Percentiles rank a stretch among this genome's conserved stretches.
Conservation (phyloP, 1,140 invertebrate species). For the Neotoxoptera formosana region DNA sequence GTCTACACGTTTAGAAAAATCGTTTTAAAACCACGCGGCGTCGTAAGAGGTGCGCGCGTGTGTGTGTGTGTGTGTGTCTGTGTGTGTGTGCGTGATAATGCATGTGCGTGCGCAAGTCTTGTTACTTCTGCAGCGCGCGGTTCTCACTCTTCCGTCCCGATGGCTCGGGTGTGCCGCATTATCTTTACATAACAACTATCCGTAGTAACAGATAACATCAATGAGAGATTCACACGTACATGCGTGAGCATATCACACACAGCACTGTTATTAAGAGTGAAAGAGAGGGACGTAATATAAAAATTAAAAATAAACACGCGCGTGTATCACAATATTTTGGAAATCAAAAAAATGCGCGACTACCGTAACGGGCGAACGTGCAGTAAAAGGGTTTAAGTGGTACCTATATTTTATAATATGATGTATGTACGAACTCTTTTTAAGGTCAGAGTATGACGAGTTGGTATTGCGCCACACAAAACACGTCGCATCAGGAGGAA, state of each 20-base stretch:
- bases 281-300: not conserved
- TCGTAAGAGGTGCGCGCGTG: not conserved
- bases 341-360: not conserved
- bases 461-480: too few species aligned
- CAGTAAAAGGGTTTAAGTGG: not conserved
- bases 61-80: not conserved
- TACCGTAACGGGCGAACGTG: not conserved
- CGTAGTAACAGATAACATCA: conserved; percentile 42
- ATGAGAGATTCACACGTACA: conserved; percentile 52
- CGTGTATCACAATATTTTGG: not conserved
- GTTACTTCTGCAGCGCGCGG: not conserved
- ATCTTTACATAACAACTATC: conserved; percentile 49
- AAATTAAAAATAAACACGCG: not conserved
- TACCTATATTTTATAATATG: too few species aligned
- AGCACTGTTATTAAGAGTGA: conserved; percentile 28
- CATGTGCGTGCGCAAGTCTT: not conserved
- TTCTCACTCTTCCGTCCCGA: conserved; percentile 54
- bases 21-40: not conserved
- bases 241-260: conserved; percentile 44
- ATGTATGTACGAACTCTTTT: not conserved
- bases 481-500: too few species aligned
- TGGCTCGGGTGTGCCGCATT: conserved; percentile 13
- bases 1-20: conserved; percentile 36
- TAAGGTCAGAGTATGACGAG: too few species aligned
- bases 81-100: not conserved